phyloP scores from a whole-genome alignment of 2,113 vertebrate species.

The Oreamnos americanus region DNA sequence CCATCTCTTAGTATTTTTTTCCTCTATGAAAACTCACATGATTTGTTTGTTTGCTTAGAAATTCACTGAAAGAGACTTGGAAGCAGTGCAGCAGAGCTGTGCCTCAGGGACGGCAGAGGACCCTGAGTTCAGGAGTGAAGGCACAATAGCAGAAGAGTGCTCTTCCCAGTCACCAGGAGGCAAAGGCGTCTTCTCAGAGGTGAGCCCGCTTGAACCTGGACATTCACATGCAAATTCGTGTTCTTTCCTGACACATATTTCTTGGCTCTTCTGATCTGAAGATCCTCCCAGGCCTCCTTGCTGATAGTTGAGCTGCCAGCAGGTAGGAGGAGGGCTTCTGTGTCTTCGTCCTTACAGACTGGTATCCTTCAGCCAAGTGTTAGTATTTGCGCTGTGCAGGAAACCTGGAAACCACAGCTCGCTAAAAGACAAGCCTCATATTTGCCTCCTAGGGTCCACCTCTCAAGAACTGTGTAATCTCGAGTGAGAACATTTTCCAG shows the following conservation, averaged over 20 bases:
- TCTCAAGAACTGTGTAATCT: background rate
- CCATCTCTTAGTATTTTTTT: constrained; percentile 30
- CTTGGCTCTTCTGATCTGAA: background rate
- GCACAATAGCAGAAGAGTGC: constrained; percentile 85
- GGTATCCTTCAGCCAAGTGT: background rate
- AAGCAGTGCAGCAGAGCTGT: constrained; percentile 86
- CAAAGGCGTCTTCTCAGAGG: constrained; percentile 87
- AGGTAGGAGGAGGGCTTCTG: background rate
- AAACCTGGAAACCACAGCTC: background rate
- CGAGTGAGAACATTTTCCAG: background rate
- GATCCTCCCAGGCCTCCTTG: background rate
- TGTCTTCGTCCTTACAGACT: background rate
- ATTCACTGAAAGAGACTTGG: constrained; percentile 88
- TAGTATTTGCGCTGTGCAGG: background rate
- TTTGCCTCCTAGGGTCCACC: background rate
- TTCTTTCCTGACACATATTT: background rate
- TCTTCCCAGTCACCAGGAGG: constrained; percentile 83
- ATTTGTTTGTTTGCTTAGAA: constrained; percentile 80
- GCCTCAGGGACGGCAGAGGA: constrained; percentile 85
- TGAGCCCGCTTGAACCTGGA: constrained; percentile 64
- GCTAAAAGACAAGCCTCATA: background rate
- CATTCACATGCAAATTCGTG: background rate
- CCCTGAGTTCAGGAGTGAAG: constrained; percentile 85
- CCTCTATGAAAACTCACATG: constrained; percentile 13
- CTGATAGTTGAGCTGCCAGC: background rate